phyloP scores from a whole-genome alignment of 2,113 vertebrate species.

The Columbina picui region DNA sequence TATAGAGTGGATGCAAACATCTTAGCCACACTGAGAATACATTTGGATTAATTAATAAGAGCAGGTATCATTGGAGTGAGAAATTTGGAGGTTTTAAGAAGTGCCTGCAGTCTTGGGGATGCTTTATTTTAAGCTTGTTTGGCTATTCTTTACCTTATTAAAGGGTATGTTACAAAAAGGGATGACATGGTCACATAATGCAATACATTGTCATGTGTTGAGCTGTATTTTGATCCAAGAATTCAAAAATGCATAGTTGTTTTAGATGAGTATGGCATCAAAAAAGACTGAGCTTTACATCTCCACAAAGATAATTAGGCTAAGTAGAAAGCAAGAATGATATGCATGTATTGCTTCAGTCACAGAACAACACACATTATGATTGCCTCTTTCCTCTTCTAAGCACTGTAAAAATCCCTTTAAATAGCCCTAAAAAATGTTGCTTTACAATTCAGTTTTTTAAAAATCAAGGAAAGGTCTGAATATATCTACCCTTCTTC shows the following conservation, averaged over 20 bases:
- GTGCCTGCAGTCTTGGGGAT: not conserved
- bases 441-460: not conserved
- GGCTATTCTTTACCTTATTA: not conserved
- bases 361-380: not conserved
- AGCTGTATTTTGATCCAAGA: not conserved
- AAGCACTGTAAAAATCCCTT: not conserved
- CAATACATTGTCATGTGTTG: fast-evolving
- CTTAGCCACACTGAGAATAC: not conserved
- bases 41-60: not conserved
- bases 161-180: not conserved
- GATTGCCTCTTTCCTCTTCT: not conserved
- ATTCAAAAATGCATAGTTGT: not conserved
- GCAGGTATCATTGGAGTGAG: not conserved
- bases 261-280: not conserved
- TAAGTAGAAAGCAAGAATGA: not conserved
- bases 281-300: not conserved
- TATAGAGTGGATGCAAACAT: not conserved
- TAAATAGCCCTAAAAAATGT: not conserved
- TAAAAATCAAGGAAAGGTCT: not conserved
- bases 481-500: not conserved
- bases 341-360: not conserved
- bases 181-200: not conserved
- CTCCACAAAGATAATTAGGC: not conserved
- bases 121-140: not conserved
- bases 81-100: not conserved